These are phyloP conservation scores for Coenobita brevimanus DNA, from an alignment of 1,140 invertebrate species.

Conservation along the genomic window DNA sequence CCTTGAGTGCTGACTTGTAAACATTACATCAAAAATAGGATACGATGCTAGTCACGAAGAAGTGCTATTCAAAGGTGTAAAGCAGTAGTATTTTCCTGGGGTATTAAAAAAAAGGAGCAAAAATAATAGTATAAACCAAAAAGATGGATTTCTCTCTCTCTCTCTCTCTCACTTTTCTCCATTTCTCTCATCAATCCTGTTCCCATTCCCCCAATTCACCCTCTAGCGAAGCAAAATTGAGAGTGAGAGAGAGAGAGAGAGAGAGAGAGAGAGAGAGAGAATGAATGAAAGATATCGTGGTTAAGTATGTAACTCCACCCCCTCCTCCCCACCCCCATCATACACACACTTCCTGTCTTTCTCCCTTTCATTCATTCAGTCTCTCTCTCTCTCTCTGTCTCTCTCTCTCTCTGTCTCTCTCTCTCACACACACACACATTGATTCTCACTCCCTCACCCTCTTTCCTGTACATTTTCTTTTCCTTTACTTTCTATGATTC, in stretches of 20 bases:
- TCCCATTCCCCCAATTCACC: not conserved
- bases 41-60: too few relatives aligned
- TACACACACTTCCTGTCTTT: not conserved
- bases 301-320: not conserved
- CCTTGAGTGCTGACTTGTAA: too few relatives aligned
- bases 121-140: too few relatives aligned
- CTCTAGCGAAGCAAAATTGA: too few relatives aligned
- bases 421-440: not conserved
- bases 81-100: too few relatives aligned
- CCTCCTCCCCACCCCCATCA: not conserved
- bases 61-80: too few relatives aligned
- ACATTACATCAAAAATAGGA: too few relatives aligned
- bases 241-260: not conserved
- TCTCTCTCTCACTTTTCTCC: not conserved
- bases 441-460: not conserved
- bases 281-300: not conserved
- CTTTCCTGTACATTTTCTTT: not conserved
- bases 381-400: not conserved
- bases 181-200: not conserved
- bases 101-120: too few relatives aligned
- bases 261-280: not conserved
- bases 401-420: too few relatives aligned
- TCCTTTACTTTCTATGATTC: not conserved
- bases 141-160: too few relatives aligned
- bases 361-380: not conserved